These are phyloP conservation scores for Guaruba guarouba DNA, from an alignment of 2,113 vertebrate genomes.

Conservation along the genomic window DNA sequence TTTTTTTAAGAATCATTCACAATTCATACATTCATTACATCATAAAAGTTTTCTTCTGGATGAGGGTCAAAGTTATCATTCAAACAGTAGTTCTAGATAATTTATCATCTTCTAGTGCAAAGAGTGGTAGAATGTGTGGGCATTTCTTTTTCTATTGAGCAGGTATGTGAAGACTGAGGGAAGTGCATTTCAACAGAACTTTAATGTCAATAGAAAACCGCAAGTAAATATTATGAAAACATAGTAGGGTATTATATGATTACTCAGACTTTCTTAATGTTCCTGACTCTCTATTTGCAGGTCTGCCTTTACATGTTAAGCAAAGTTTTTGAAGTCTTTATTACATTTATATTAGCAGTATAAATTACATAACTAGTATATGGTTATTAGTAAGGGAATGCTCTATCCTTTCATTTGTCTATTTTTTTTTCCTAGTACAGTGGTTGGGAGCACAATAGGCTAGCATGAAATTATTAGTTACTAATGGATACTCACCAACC, in stretches of 20 bases:
- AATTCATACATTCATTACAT: not conserved
- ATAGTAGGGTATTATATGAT: not conserved
- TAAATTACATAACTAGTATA: not conserved
- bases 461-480: constrained; percentile 49
- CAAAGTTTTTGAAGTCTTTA: not conserved
- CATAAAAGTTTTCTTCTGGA: not conserved
- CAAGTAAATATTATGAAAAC: not conserved
- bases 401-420: not conserved
- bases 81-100: not conserved
- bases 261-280: not conserved
- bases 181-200: not conserved
- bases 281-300: not conserved
- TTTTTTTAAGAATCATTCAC: not conserved
- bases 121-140: not conserved
- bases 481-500: constrained; percentile 36
- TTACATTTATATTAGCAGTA: not conserved
- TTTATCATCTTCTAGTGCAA: not conserved
- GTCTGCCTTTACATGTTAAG: not conserved
- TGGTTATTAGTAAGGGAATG: not conserved
- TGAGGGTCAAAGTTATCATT: not conserved
- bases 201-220: not conserved
- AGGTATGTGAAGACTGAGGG: not conserved
- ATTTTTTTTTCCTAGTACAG: not conserved
- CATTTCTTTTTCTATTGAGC: not conserved
- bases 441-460: not conserved